A percentile compares a stretch with the other conserved stretches of the same genome.
phyloP scores from a whole-genome alignment of 2,113 vertebrate species.

The Brachyistius frenatus region DNA sequence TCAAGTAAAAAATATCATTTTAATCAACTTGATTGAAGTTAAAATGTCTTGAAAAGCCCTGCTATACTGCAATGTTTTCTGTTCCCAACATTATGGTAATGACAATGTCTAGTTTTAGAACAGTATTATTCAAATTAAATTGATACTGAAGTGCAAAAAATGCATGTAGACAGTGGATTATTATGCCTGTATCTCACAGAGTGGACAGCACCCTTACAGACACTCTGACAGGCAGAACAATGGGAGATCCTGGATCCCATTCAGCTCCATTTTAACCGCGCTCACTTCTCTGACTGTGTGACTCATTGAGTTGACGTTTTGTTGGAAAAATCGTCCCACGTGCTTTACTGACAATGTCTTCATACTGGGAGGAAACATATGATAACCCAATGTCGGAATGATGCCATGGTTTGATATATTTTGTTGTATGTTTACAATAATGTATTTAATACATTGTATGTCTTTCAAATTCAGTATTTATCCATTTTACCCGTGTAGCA shows the following conservation, averaged over 20 bases:
- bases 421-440: neutral
- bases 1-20: neutral
- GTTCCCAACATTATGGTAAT: constrained; percentile 7
- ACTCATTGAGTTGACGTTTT: constrained; percentile 43
- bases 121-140: constrained; percentile 16
- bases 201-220: constrained; percentile 32
- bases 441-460: too few relatives aligned
- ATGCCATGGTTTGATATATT: neutral
- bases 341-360: constrained; percentile 7
- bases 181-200: constrained; percentile 33
- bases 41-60: too few relatives aligned
- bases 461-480: too few relatives aligned
- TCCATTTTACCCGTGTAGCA: too few relatives aligned
- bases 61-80: neutral
- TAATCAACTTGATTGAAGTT: neutral
- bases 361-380: constrained; percentile 6
- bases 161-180: constrained; percentile 31
- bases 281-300: constrained; percentile 7
- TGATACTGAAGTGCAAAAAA: constrained; percentile 18
- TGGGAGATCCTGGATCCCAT: constrained; percentile 18
- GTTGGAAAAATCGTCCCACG: constrained; percentile 30
- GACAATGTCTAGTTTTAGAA: neutral
- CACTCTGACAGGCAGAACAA: constrained; percentile 56
- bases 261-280: constrained; percentile 39
- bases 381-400: neutral